Evolutionary conservation across 2,113 vertebrate species (phyloP).

Genomic region (Phyllopteryx taeniolatus): DNA sequence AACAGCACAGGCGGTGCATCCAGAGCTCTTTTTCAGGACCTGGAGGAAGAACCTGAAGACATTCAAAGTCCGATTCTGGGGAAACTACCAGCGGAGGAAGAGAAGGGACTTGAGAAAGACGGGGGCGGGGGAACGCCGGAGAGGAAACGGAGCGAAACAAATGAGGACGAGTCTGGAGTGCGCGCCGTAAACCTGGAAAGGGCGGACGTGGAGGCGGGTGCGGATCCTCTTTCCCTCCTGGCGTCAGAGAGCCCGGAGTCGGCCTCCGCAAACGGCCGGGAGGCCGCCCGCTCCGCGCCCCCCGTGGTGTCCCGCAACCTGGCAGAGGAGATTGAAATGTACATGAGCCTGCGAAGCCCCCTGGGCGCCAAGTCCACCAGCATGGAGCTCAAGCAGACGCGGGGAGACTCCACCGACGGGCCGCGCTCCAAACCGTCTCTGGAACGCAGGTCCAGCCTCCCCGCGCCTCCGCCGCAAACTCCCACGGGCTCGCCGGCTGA

Average conservation of each 20-base stretch:
- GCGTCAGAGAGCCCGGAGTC: slow-evolving; percentile 76
- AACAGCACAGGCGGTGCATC: slow-evolving; percentile 28
- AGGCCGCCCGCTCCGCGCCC: slow-evolving; percentile 73
- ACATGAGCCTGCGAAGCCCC: slow-evolving; percentile 91
- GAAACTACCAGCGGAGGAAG: slow-evolving; percentile 54
- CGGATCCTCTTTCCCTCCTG: slow-evolving; percentile 90
- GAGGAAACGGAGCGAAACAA: slow-evolving; percentile 36
- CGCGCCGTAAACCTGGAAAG: slow-evolving; percentile 72
- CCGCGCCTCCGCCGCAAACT: slow-evolving; percentile 69
- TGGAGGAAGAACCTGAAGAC: slow-evolving; percentile 57
- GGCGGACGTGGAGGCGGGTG: slow-evolving; percentile 85
- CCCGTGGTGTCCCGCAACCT: slow-evolving; percentile 85
- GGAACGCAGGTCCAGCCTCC: slow-evolving; percentile 88
- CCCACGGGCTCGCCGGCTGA: slow-evolving; percentile 48
- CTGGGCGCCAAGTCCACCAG: slow-evolving; percentile 84
- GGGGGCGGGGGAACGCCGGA: slow-evolving; percentile 4
- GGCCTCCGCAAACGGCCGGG: slow-evolving; percentile 72
- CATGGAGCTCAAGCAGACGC: slow-evolving; percentile 83
- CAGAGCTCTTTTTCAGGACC: slow-evolving; percentile 67
- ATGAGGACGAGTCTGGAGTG: slow-evolving; percentile 26
- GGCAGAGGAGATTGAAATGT: slow-evolving; percentile 95
- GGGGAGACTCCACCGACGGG: slow-evolving; percentile 27
- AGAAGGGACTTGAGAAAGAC: slow-evolving; percentile 2
- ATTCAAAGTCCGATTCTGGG: slow-evolving; percentile 34
- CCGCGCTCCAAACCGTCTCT: slow-evolving; percentile 52